Evolutionary conservation across 2,888 invertebrate species (phyloP).

Genomic region (Coelinius sp.): DNA sequence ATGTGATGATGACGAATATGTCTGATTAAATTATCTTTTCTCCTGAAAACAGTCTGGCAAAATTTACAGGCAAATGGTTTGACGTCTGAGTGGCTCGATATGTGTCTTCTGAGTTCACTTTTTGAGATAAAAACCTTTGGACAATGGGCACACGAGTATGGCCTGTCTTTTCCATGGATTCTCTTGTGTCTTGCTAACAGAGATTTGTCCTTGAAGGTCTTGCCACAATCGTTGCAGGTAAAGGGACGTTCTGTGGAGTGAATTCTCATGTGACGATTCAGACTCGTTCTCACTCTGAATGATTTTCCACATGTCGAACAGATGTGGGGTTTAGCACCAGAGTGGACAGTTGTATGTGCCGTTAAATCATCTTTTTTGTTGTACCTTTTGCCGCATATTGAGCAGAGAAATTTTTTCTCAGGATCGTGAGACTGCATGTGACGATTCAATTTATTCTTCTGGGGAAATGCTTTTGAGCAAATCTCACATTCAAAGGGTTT

Average conservation of each 20-base stretch:
- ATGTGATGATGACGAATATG: slow-evolving; percentile 83
- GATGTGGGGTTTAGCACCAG: slow-evolving; percentile 72
- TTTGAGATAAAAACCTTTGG: slow-evolving; percentile 67
- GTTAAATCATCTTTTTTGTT: slow-evolving; percentile 75
- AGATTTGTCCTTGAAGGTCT: slow-evolving; percentile 66
- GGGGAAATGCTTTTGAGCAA: slow-evolving; percentile 80
- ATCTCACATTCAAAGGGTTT: slow-evolving; percentile 76
- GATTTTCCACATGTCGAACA: slow-evolving; percentile 79
- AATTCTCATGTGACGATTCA: slow-evolving; percentile 79
- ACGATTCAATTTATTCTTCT: slow-evolving; percentile 79
- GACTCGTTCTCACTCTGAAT: slow-evolving; percentile 79
- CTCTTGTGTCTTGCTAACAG: slow-evolving; percentile 67
- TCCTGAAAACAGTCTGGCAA: slow-evolving; percentile 80
- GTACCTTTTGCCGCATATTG: slow-evolving; percentile 75
- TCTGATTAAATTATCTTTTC: slow-evolving; percentile 84
- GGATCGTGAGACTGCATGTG: slow-evolving; percentile 73
- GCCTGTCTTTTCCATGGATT: slow-evolving; percentile 69
- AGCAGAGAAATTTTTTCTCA: slow-evolving; percentile 74
- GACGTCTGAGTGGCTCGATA: slow-evolving; percentile 73
- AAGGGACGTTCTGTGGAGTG: slow-evolving; percentile 76
- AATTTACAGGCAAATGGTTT: slow-evolving; percentile 81
- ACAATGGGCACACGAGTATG: slow-evolving; percentile 69
- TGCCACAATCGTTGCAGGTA: slow-evolving; percentile 64
- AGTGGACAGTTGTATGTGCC: slow-evolving; percentile 74
- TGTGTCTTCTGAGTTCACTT: slow-evolving; percentile 69